Evolutionary conservation across 1,140 invertebrate species (phyloP).

Genomic region (Whitmania pigra): DNA sequence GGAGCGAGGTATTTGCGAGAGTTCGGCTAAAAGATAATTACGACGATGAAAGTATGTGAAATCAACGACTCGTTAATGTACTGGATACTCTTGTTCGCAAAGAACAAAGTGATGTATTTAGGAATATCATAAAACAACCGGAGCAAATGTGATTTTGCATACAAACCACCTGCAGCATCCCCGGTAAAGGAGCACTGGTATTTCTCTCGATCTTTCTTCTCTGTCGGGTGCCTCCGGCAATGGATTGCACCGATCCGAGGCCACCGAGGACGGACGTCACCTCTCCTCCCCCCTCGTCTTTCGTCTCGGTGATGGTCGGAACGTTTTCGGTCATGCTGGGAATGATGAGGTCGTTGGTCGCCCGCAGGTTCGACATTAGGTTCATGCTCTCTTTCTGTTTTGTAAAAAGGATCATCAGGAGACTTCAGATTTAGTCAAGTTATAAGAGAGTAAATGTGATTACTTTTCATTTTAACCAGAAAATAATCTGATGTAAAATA

Average conservation of each 20-base stretch:
- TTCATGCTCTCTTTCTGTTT: slow-evolving; percentile 76
- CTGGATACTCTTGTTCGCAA: no score
- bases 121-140: not conserved
- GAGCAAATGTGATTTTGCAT: not conserved
- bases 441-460: no score
- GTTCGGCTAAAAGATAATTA: slow-evolving; percentile 27
- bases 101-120: no score
- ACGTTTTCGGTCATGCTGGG: slow-evolving; percentile 36
- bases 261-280: slow-evolving; percentile 34
- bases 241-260: slow-evolving; percentile 33
- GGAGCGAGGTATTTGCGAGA: slow-evolving; percentile 71
- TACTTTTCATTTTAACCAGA: no score
- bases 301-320: slow-evolving; percentile 33
- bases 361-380: slow-evolving; percentile 72
- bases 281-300: slow-evolving; percentile 37
- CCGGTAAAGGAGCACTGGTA: slow-evolving; percentile 37
- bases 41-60: no score
- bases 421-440: slow-evolving; percentile 12
- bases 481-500: no score
- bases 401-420: not conserved
- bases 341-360: slow-evolving; percentile 62
- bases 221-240: slow-evolving; percentile 30
- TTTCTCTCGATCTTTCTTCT: slow-evolving; percentile 38
- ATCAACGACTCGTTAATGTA: no score
- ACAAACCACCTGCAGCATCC: slow-evolving; percentile 32